Evolutionary conservation across 2,797 vertebrate species (phyloP).

Genomic region (Pampus argenteus): DNA sequence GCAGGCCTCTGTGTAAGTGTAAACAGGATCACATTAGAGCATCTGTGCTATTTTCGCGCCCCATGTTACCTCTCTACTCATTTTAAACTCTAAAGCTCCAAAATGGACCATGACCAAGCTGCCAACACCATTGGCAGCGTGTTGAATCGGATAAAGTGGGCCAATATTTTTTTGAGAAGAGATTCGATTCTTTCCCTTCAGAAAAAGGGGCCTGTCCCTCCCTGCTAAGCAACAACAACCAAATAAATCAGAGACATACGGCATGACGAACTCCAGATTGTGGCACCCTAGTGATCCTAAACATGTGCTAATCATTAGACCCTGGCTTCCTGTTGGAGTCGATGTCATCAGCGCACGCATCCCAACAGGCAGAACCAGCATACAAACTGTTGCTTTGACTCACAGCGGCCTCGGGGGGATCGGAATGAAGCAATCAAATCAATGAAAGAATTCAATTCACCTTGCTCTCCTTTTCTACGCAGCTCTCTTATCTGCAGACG

Average conservation of each 20-base stretch:
- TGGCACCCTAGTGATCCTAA: constrained; percentile 76
- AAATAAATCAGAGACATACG: constrained; percentile 82
- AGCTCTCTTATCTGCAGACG: constrained; percentile 27
- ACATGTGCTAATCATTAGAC: constrained; percentile 86
- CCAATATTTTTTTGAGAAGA: constrained; percentile 49
- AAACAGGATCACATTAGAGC: constrained; percentile 32
- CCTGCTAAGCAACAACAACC: constrained; percentile 73
- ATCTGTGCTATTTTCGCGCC: constrained; percentile 14
- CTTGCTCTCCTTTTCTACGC: constrained; percentile 23
- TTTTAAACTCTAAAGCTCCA: constrained; percentile 49
- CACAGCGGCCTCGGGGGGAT: constrained; percentile 57
- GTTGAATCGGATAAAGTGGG: constrained; percentile 66
- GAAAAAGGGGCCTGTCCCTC: constrained; percentile 53
- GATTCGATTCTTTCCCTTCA: constrained; percentile 41
- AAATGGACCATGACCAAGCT: constrained; percentile 63
- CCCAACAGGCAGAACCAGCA: constrained; percentile 65
- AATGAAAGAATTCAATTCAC: constrained; percentile 61
- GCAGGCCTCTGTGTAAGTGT: background rate
- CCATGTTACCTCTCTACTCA: constrained; percentile 31
- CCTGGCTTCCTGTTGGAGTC: constrained; percentile 83
- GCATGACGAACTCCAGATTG: constrained; percentile 79
- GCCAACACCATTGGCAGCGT: constrained; percentile 45
- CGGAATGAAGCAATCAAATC: constrained; percentile 66
- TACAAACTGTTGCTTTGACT: constrained; percentile 68
- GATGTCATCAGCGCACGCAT: constrained; percentile 78